Percentiles rank a stretch among this genome's conserved stretches.
Conservation (phyloP, 2,113 vertebrate species). For the Entomyzon cyanotis region DNA sequence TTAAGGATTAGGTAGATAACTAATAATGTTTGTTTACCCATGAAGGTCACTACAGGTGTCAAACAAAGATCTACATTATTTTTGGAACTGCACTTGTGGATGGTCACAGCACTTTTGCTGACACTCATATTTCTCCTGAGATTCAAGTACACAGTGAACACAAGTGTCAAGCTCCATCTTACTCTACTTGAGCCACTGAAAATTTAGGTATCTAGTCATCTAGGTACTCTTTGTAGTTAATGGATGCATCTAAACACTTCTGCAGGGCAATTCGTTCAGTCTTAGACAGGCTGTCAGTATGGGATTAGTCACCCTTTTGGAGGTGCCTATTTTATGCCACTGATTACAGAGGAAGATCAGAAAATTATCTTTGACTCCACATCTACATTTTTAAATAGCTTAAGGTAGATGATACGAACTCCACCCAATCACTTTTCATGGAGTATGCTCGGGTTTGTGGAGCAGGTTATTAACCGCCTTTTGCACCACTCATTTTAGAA, state of each 20-base stretch:
- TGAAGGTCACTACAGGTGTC: not conserved
- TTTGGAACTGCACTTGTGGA: not conserved
- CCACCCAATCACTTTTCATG: constrained; percentile 22
- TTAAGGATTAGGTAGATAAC: not conserved
- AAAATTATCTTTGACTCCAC: constrained; percentile 42
- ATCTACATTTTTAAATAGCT: constrained; percentile 54
- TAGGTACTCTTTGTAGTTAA: constrained; percentile 45
- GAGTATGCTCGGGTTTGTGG: constrained; percentile 19
- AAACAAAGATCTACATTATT: not conserved
- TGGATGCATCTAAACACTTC: constrained; percentile 51
- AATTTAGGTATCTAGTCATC: constrained; percentile 32
- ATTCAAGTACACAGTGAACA: not conserved
- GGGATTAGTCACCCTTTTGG: constrained; percentile 43
- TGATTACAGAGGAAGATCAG: constrained; percentile 61
- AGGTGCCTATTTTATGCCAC: constrained; percentile 45
- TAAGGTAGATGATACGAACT: constrained; percentile 33
- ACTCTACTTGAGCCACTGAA: not conserved
- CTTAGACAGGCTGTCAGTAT: constrained; percentile 17
- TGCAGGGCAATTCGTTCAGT: constrained; percentile 37
- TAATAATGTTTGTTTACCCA: not conserved
- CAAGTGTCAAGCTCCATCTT: not conserved
- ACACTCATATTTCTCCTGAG: not conserved
- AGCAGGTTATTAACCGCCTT: not conserved
- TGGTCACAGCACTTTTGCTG: not conserved
- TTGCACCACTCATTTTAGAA: constrained; percentile 25